These are phyloP conservation scores for Styela clava DNA, from an alignment of 23 tunicate species.

Conservation along the genomic window DNA sequence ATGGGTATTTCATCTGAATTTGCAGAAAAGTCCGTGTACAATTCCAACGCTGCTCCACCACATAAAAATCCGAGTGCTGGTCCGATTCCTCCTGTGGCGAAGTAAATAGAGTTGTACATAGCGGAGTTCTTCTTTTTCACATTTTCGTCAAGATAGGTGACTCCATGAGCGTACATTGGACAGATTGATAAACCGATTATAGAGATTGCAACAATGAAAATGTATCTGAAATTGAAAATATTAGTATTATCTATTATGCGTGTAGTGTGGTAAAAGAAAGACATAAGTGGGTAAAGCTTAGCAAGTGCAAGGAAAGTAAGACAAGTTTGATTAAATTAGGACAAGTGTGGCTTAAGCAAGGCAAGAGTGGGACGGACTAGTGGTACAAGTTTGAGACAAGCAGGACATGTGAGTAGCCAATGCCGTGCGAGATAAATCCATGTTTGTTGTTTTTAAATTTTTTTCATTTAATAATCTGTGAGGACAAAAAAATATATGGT, in stretches of 20 bases:
- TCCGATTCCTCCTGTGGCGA: conserved; percentile 54
- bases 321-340: too few relatives aligned
- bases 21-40: conserved; percentile 43
- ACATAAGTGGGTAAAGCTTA: too few relatives aligned
- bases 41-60: conserved; percentile 46
- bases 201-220: background rate
- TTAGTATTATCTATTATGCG: conserved; percentile 44
- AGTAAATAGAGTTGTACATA: conserved; percentile 59
- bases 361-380: too few relatives aligned
- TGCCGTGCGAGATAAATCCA: too few relatives aligned
- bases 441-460: too few relatives aligned
- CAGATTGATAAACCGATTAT: background rate
- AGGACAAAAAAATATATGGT: too few relatives aligned
- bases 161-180: conserved; percentile 56
- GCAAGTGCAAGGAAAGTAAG: too few relatives aligned
- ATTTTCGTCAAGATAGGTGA: conserved; percentile 77
- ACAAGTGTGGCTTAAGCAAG: too few relatives aligned
- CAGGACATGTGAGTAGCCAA: too few relatives aligned
- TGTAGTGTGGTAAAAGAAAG: conserved; percentile 46
- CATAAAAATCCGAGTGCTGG: conserved; percentile 72
- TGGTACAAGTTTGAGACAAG: too few relatives aligned
- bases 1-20: conserved; percentile 26
- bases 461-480: too few relatives aligned
- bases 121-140: conserved; percentile 64
- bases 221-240: conserved; percentile 1